These are phyloP conservation scores for Oryzias woworae DNA, from an alignment of 2,113 vertebrate species.

Conservation along the genomic window DNA sequence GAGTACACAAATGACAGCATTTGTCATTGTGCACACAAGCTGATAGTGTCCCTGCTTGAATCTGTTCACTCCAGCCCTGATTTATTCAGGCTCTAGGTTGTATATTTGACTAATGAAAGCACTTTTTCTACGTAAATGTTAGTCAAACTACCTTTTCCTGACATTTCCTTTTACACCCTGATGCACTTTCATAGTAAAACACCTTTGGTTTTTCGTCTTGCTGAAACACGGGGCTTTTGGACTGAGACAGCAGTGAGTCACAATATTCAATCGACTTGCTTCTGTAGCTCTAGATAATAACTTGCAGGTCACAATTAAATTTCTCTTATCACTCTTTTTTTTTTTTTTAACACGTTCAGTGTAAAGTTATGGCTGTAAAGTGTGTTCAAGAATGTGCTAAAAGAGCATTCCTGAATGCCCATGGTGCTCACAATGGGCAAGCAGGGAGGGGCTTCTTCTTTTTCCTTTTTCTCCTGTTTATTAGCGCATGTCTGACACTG, in stretches of 20 bases:
- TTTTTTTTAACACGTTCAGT: neutral
- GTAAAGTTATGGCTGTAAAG: neutral
- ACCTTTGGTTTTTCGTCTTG: conserved; percentile 14
- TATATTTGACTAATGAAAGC: conserved; percentile 34
- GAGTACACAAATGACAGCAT: neutral
- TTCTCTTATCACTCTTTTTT: neutral
- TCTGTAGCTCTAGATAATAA: neutral
- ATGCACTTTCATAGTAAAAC: conserved; percentile 6
- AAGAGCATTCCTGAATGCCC: no score
- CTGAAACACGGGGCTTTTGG: neutral
- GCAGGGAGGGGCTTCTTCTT: no score
- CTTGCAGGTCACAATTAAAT: neutral
- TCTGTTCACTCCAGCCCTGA: conserved; percentile 18
- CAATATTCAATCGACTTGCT: neutral
- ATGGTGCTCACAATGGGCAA: no score
- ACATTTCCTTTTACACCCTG: neutral
- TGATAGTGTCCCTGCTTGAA: conserved; percentile 7
- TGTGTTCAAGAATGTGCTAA: no score
- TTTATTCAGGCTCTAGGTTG: conserved; percentile 18
- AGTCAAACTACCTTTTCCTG: conserved; percentile 10
- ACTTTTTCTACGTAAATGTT: conserved; percentile 6
- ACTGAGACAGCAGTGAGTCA: neutral
- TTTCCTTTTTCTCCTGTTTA: no score
- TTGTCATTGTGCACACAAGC: conserved; percentile 1
- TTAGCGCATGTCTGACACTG: no score